A percentile compares a stretch with the other conserved stretches of the same genome.
Evolutionary conservation across 2,113 vertebrate species (phyloP).

Genomic region (Pelodiscus sinensis): DNA sequence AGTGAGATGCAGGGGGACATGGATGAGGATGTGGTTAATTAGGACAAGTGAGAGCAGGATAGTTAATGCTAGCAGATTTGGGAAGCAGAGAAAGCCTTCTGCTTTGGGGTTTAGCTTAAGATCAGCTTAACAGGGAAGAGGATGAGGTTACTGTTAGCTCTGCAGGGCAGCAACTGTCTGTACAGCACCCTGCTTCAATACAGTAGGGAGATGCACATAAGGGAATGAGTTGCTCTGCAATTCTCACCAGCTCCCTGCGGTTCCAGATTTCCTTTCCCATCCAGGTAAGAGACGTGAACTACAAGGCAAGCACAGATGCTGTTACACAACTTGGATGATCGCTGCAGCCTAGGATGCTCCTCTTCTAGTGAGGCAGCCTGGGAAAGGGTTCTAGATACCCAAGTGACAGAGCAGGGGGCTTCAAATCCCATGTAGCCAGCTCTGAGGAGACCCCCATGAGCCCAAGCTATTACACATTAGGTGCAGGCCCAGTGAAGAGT

Average conservation of each 20-base stretch:
- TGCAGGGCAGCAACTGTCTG: not conserved
- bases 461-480: not conserved
- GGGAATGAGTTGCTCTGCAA: not conserved
- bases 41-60: not conserved
- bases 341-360: not conserved
- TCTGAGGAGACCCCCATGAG: not conserved
- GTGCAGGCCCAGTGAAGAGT: not conserved
- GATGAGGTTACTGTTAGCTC: not conserved
- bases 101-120: not conserved
- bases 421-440: not conserved
- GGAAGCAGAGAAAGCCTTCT: not conserved
- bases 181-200: not conserved
- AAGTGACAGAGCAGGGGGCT: not conserved
- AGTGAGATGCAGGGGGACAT: not conserved
- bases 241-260: slow-evolving; percentile 87
- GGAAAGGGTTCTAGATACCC: not conserved
- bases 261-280: slow-evolving; percentile 91
- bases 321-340: not conserved
- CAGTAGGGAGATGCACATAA: not conserved
- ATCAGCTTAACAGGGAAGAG: not conserved
- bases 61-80: not conserved
- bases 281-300: slow-evolving; percentile 92
- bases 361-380: not conserved
- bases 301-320: not conserved
- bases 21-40: not conserved